Evolutionary conservation across 2,888 invertebrate species (phyloP), one percentile per base, ranked within the genome.

Genomic region (Hyles lineata): DNA sequence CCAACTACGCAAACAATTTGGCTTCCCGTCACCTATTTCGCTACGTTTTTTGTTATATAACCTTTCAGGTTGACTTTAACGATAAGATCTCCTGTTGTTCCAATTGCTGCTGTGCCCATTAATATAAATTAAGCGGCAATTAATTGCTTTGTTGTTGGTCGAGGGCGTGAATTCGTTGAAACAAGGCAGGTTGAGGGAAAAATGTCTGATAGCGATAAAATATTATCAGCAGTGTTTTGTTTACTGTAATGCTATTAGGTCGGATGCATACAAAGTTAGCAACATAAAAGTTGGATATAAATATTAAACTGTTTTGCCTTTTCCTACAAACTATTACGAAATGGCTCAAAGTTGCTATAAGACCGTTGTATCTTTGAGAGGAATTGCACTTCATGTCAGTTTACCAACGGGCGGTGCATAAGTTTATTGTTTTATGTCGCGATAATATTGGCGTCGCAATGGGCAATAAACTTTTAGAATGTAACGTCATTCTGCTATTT

Each of bases 41-140:
- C 78, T 76, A 72, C 73, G 75, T 73, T 67, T 75, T 76, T 79
- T 80, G 43, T 81, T 80, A 81, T 81, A 81, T 85, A 50, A 82
- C 80, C 82, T 81, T 83, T 80, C 80, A 83, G 82, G 80, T 78
- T 79, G 80, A 81, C 81, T 80, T 79, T 80, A 79, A 77, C 80
- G 80, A 82, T 82, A 84, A 90, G 89, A 90, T 90, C 85, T 86
- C 79, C 86, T 90, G 88, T 87, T 88, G 88, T 86, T 87, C 85
- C 82, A 89, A 90, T 89, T 89, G 87, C 86, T 85, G 87, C 86
- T 81, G 83, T 83, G 79, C 82, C 85, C 88, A 88, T 90, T 91
- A 88, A 90, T 91, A 90, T 91, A 91, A 91, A 91, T 91, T 91
- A 90, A 87, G 82, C 83, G 84, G 89, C 91, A 90, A 91, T 91